Conservation (phyloP, 2,113 vertebrate species). For the Otis tarda region DNA sequence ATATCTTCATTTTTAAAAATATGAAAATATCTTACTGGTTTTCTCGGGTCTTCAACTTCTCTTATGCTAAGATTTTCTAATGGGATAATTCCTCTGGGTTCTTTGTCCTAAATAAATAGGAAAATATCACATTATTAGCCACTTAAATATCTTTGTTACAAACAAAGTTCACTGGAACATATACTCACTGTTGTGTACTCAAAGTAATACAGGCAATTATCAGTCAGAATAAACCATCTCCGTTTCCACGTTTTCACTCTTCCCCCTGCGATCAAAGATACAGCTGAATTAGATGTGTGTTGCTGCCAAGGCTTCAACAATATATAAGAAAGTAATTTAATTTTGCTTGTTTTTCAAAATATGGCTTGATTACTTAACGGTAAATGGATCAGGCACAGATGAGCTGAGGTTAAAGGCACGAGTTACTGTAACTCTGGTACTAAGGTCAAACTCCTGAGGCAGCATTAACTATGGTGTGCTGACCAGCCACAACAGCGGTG, state of each 20-base stretch:
- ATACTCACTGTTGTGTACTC: slow-evolving; percentile 96
- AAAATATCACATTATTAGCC: neutral
- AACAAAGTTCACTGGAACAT: neutral
- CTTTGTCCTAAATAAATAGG: slow-evolving; percentile 85
- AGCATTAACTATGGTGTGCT: neutral
- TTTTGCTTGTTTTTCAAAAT: neutral
- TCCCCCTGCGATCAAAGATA: slow-evolving; percentile 81
- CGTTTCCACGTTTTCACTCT: slow-evolving; percentile 98
- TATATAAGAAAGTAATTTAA: neutral
- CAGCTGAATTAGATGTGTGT: neutral
- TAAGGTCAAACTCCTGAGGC: neutral
- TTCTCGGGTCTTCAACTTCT: slow-evolving; percentile 95
- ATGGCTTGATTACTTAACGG: neutral
- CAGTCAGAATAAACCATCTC: slow-evolving; percentile 97
- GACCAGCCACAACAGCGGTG: neutral
- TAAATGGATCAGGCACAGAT: slow-evolving; percentile 60
- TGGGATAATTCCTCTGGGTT: slow-evolving; percentile 95
- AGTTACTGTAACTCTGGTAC: neutral
- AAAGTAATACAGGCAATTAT: slow-evolving; percentile 99
- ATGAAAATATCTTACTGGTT: slow-evolving; percentile 80
- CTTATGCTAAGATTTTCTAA: slow-evolving; percentile 97
- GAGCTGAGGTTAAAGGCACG: neutral
- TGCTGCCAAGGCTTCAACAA: neutral
- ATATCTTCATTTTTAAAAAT: neutral
- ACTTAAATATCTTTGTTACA: neutral